Base-by-base conservation (phyloP, 2,888 invertebrate species). In the Nymphalis urticae region DNA sequence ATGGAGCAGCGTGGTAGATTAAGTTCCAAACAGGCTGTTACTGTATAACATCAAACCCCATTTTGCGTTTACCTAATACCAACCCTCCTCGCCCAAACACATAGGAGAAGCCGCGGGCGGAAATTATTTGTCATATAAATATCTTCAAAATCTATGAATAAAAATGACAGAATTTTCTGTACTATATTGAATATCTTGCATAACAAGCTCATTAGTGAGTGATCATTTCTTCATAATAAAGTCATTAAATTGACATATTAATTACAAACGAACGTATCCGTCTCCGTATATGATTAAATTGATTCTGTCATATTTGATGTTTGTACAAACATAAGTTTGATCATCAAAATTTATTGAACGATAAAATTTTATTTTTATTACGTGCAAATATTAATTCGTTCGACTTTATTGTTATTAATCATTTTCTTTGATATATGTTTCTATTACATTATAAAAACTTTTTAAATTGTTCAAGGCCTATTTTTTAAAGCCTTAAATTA, bases 121-220 rank as follows among this genome's bases (percentile, higher is more conserved):
- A 47, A 48, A 48, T 48, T n/a, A 32, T 32, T 32, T 32, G 27
- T 32, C 27, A 32, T 32, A 32, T 5, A 32, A 32, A 67, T 67
- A 47, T 24, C 67, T 67, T 68, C 63, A 71, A 69, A 67, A 64
- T 21, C 51, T 58, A 66, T 66, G 65, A 66, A 66, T 66, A 62
- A 67, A 70, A 47, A 64, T 51, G 21, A 72, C 64, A 68, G 64
- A 70, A 70, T 72, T 64, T 73, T 59, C 63, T 64, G 58, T 68
- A 69, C 19, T 64, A 32, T 51, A 64, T 72, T 65, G 32, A 24
- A 21, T 21, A 68, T 13, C 13, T 73, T 71, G 62, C 68, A 69
- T 65, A 70, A 72, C 51, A 56, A 24, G 63, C 64, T 72, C 72
- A 71, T 72, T 70, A 72, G 72, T 60, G 68, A 62, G 50, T 67